Conservation (phyloP, 2,797 vertebrate genomes). For the Crypturellus tataupa region DNA sequence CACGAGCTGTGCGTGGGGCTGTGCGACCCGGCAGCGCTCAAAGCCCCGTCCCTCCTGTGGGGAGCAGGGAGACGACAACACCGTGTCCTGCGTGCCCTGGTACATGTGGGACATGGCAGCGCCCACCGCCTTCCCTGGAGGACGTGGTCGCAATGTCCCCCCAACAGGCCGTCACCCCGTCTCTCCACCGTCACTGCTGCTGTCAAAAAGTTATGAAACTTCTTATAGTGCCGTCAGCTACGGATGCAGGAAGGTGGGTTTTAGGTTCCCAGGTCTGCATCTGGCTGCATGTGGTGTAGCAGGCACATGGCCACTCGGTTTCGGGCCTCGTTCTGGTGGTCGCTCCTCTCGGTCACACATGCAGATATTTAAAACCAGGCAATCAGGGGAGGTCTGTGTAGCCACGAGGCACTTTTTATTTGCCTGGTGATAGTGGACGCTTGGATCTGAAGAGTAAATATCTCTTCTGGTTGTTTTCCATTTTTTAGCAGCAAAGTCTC, state of each 20-base stretch:
- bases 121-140: no score
- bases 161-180: background rate
- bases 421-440: background rate
- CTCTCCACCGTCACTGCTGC: background rate
- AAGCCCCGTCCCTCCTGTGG: no score
- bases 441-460: background rate
- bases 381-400: fast-evolving
- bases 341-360: background rate
- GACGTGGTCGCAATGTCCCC: no score
- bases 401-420: background rate
- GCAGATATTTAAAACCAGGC: background rate
- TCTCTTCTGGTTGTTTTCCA: background rate
- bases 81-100: no score
- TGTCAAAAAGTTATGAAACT: no score
- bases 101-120: background rate
- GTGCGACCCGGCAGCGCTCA: background rate
- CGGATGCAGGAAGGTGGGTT: no score
- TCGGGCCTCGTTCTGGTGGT: background rate
- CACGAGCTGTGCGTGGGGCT: fast-evolving
- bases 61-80: no score
- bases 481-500: background rate
- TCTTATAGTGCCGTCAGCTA: background rate
- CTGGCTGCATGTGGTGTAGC: background rate
- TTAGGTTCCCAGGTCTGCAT: background rate
- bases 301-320: background rate